phyloP scores from a whole-genome alignment of 1,140 invertebrate genomes.

The Orchestia grillus region DNA sequence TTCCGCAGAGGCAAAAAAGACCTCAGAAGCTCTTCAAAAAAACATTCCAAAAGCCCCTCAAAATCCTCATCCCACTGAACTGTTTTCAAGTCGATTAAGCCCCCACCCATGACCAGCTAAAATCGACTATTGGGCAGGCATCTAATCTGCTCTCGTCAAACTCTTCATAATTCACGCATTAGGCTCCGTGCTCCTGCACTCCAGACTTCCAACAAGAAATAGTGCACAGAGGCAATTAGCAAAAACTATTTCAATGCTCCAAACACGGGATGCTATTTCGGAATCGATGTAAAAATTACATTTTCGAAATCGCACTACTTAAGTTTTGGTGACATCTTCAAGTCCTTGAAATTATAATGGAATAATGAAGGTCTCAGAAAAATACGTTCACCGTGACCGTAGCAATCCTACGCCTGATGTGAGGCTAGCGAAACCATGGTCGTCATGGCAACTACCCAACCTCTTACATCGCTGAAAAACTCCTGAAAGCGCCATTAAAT shows the following conservation, averaged over 20 bases:
- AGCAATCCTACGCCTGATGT: no score
- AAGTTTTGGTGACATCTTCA: background rate
- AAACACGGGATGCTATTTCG: no score
- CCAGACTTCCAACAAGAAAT: background rate
- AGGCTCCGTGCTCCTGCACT: no score
- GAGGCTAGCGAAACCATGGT: background rate
- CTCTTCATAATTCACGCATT: background rate
- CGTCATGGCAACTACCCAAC: background rate
- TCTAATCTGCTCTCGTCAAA: background rate
- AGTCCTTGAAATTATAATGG: background rate
- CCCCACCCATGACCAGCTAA: background rate
- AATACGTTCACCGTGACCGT: no score
- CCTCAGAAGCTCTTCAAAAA: no score
- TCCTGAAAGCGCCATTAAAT: background rate
- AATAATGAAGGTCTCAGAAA: no score
- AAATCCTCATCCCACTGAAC: no score
- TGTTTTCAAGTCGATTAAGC: background rate
- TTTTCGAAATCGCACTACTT: background rate
- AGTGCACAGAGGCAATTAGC: background rate
- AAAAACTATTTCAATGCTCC: background rate
- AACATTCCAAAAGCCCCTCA: no score
- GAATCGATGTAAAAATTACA: background rate
- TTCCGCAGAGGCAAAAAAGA: no score
- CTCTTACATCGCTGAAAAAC: background rate
- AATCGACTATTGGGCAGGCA: background rate